Base-by-base conservation (phyloP, 2,113 vertebrate genomes). In the Callocephalon fimbriatum region DNA sequence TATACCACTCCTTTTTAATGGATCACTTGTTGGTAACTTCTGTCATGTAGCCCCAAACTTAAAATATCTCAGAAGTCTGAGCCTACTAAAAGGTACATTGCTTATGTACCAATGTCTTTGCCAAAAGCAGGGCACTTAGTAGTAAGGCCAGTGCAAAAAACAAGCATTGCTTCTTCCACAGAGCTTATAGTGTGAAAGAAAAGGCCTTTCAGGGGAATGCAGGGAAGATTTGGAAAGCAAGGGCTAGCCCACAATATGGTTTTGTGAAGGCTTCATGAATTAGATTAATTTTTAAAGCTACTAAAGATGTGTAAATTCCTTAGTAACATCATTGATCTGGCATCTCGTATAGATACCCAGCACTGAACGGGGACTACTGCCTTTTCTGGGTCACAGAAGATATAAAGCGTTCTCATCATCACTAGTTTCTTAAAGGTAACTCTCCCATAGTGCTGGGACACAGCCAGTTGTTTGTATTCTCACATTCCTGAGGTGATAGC, bases 381-480 rank as follows among this genome's bases (percentile, higher is more conserved):
- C 50, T 95, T 78, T 90, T 91, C 54, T 62, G n/a, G n/a, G 70
- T 94, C 65, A 73, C 29, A 51, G 65, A 95, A 93, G 90, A 94
- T 56, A 90, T 3, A 73, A 32, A 79, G 29, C 6, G 18, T 85
- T 85, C 42, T 81, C 62, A 40, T n/a, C 75, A 37, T 31, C 71
- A 50, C 84, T 87, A 40, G 32, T 45, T 82, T 78, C 81, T 84
- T 56, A 51, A 56, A 83, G 37, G 12, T 44, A 94, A 87, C 58
- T 76, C 73, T 93, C 54, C 45, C 27, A 29, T 0, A 42, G 23
- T 32, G 17, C 32, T 86, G 78, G 51, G 44, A 44, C 66, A 42
- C 32, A 77, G 62, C 27, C 78, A 62, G 63, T 79, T 65, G 73
- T 65, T 92, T 97, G 83, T 70, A 92, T 92, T 96, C 86, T 94